These are phyloP conservation scores for Myotis daubentonii DNA, from an alignment of 2,797 vertebrate genomes.

Conservation along the genomic window DNA sequence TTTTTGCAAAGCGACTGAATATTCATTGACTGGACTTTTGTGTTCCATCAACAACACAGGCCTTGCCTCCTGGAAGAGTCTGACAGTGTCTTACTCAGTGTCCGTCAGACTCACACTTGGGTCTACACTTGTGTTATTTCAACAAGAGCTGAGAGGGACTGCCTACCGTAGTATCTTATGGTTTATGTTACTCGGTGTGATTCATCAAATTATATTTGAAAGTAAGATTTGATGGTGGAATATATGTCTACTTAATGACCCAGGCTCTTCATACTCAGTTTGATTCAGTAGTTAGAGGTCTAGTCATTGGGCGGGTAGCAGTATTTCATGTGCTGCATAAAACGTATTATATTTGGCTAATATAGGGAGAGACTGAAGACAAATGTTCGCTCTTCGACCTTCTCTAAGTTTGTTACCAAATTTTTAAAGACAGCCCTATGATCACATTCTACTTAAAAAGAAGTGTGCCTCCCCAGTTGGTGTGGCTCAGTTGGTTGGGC, in stretches of 20 bases:
- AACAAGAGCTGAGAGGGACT: slow-evolving; percentile 16
- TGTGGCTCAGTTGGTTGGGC: not conserved
- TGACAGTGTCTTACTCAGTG: slow-evolving; percentile 47
- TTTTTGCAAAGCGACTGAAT: slow-evolving; percentile 66
- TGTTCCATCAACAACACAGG: slow-evolving; percentile 32
- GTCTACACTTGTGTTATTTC: slow-evolving; percentile 46
- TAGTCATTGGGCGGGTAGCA: not conserved
- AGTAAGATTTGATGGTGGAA: not conserved
- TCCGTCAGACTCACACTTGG: not conserved
- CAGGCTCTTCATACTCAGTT: not conserved
- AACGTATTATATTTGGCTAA: not conserved
- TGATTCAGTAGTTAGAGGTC: not conserved
- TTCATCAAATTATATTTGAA: slow-evolving; percentile 24
- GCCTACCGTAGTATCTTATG: not conserved
- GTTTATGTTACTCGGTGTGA: not conserved
- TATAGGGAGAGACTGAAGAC: too few relatives aligned
- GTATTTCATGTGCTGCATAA: not conserved
- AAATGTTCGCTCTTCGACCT: not conserved
- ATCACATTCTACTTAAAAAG: slow-evolving; percentile 19
- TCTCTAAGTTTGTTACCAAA: not conserved
- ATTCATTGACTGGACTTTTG: slow-evolving; percentile 29
- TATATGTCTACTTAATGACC: not conserved
- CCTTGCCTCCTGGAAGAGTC: not conserved
- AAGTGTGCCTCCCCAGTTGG: not conserved
- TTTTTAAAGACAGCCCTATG: not conserved